Base-by-base conservation (phyloP, 1,140 invertebrate genomes). In the Diachasma alloeum region DNA sequence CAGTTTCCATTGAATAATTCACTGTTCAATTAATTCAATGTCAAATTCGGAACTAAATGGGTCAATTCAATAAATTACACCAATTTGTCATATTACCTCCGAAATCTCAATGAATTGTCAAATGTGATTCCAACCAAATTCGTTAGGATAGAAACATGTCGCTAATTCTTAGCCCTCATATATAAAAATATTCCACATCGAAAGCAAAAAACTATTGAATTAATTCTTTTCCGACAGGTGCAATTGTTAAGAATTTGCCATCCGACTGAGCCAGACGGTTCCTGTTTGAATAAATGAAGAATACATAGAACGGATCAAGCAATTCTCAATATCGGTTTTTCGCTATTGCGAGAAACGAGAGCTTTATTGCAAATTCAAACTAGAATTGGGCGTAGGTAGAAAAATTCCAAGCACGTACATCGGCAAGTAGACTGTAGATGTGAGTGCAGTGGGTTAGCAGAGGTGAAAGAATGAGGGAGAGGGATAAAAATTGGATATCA, bases 401-500 rank as follows among this genome's bases (percentile, higher is more conserved):
- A 66, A 66, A 66, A 66, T 66, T 66, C 63, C 22, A 66, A 36
- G 24, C 63, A 66, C 63, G 63, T 66, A 66, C 10, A 66, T 66
- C 63, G 26, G 10, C 63, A 26, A 66, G 26, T 66, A 31, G 53
- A 56, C 72, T 72, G 75, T 76, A 72, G 42, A 11, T 46, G 44
- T 46, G 44, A 46, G 44, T 46, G 44, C 44, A 46, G 11, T 46
- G 44, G n/a, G n/a, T 46, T 46, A 31, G 31, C 31, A 6, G 6
- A 6, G 44, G 44, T 46, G 44, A 76, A 78, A 39, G 72, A 74
- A 53, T 56, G 37, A 53, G 44, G 44, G n/a, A 71, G 24, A 31
- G 39, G 69, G 9, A 75, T 56, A 56, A 39, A 75, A 74, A 75
- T 78, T 72, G 44, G 56, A 80, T 83, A 83, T 83, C 81, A 81